phyloP scores from a whole-genome alignment of 2,888 invertebrate species.

The Aphodius sticticus region DNA sequence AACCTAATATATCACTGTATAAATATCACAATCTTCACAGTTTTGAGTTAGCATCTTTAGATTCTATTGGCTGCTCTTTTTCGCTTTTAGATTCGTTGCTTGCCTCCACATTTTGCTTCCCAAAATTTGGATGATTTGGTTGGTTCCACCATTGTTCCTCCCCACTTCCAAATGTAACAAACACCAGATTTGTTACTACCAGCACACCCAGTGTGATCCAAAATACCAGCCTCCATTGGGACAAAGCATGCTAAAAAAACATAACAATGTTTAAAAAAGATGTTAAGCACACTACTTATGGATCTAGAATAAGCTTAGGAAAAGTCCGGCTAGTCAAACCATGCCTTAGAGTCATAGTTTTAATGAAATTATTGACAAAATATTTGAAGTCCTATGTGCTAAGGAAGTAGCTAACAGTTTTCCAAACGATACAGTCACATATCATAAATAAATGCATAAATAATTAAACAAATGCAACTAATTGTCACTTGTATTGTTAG shows the following conservation, averaged over 20 bases:
- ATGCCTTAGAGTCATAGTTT: too few species aligned
- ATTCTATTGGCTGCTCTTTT: not conserved
- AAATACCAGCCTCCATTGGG: slow-evolving; percentile 77
- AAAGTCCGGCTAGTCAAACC: too few species aligned
- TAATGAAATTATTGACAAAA: not conserved
- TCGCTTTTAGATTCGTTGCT: not conserved
- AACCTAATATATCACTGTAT: not conserved
- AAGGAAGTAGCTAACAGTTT: too few species aligned
- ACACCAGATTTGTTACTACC: slow-evolving; percentile 69
- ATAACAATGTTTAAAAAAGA: slow-evolving; percentile 8
- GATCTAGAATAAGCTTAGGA: too few species aligned
- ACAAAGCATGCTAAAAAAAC: slow-evolving; percentile 63
- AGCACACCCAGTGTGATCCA: slow-evolving; percentile 76
- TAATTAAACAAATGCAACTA: not conserved
- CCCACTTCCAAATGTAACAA: slow-evolving; percentile 72
- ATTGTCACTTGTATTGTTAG: not conserved
- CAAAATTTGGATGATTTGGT: slow-evolving; percentile 25
- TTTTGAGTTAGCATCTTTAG: slow-evolving; percentile 8
- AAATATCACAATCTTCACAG: slow-evolving; percentile 17
- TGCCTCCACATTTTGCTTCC: not conserved
- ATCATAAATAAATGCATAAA: not conserved
- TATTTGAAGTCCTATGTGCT: too few species aligned
- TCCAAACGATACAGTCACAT: too few species aligned
- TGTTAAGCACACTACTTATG: too few species aligned
- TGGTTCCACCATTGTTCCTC: slow-evolving; percentile 75